Conservation (phyloP, 2,113 vertebrate species). For the Chrysochloris asiatica region DNA sequence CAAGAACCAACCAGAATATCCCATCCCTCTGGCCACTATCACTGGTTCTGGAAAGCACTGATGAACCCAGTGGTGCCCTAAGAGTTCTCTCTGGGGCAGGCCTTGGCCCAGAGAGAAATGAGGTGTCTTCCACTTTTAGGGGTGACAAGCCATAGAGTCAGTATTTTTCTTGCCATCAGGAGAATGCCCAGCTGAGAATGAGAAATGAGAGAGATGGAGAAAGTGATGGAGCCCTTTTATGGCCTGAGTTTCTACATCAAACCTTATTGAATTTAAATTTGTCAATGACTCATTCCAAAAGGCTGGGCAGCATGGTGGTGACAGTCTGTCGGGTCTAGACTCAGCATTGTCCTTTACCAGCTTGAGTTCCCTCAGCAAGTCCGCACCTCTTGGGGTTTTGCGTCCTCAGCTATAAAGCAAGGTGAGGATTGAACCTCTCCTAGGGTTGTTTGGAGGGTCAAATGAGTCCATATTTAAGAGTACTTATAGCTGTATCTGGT, state of each 20-base stretch:
- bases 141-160: neutral
- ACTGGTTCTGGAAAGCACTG: neutral
- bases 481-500: too few relatives aligned
- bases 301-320: neutral
- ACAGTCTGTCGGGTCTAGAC: neutral
- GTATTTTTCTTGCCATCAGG: neutral
- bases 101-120: neutral
- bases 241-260: neutral
- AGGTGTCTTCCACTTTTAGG: neutral
- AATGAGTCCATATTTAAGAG: neutral
- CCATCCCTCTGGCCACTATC: rapidly evolving
- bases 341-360: neutral
- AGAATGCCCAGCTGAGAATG: neutral
- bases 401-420: neutral
- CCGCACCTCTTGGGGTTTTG: rapidly evolving
- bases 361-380: neutral
- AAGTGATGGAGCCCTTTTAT: too few relatives aligned
- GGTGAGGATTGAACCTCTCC: neutral
- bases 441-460: neutral
- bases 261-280: neutral
- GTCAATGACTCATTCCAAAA: neutral
- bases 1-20: rapidly evolving
- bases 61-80: too few relatives aligned
- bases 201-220: neutral
- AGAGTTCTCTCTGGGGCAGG: neutral